Percentiles rank a stretch among this genome's conserved stretches.
Evolutionary conservation across 2,888 invertebrate species (phyloP).

Genomic region (Chydorus sphaericus): DNA sequence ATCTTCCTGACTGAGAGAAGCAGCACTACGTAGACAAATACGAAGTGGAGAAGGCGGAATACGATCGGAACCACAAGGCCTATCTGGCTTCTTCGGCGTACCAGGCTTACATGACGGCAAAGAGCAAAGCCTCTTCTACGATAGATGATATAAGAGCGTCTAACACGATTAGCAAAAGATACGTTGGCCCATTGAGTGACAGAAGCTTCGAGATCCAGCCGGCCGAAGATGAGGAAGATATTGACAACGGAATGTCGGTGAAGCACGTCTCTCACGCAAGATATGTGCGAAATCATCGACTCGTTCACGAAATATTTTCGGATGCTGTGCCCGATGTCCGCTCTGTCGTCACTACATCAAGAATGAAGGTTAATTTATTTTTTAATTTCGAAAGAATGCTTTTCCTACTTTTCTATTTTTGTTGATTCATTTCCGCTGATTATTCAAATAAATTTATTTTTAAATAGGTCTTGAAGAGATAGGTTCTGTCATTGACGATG

Average conservation of each 20-base stretch:
- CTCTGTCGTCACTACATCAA: slow-evolving; percentile 83
- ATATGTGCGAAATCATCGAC: slow-evolving; percentile 84
- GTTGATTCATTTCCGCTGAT: no score
- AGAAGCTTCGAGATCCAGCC: slow-evolving; percentile 90
- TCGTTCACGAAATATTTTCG: slow-evolving; percentile 95
- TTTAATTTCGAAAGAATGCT: not conserved
- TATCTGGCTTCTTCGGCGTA: slow-evolving; percentile 58
- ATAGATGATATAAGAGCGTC: slow-evolving; percentile 17
- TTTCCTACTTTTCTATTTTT: no score
- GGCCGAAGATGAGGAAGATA: slow-evolving; percentile 93
- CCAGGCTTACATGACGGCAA: slow-evolving; percentile 80
- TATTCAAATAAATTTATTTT: not conserved
- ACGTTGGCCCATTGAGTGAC: slow-evolving; percentile 50
- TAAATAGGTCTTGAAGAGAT: slow-evolving; percentile 63
- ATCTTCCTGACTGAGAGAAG: slow-evolving; percentile 79
- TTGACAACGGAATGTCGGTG: slow-evolving; percentile 85
- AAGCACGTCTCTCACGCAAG: slow-evolving; percentile 91
- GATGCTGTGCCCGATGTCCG: slow-evolving; percentile 97
- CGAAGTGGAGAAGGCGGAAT: slow-evolving; percentile 75
- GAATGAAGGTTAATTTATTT: slow-evolving; percentile 45
- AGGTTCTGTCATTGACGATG: slow-evolving; percentile 91
- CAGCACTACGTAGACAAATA: slow-evolving; percentile 89
- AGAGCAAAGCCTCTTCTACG: slow-evolving; percentile 45
- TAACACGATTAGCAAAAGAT: no score
- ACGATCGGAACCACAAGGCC: slow-evolving; percentile 53